A percentile compares a stretch with the other conserved stretches of the same genome.
Conservation (phyloP, 2,888 invertebrate species). For the Empis livida region DNA sequence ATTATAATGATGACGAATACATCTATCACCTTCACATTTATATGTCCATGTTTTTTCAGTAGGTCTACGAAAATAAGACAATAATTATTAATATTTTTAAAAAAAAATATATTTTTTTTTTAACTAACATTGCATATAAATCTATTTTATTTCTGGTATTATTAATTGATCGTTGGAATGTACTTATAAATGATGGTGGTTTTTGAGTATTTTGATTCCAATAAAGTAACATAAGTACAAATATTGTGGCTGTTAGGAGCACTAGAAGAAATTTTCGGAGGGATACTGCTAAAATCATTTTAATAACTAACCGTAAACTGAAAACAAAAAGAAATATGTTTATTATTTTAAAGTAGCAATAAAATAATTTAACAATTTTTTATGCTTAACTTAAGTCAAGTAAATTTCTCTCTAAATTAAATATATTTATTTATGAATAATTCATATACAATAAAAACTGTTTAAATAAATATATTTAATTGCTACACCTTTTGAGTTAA, state of each 20-base stretch:
- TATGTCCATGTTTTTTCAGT: constrained; percentile 56
- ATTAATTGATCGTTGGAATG: constrained; percentile 22
- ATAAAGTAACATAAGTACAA: constrained; percentile 45
- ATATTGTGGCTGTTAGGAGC: constrained; percentile 43
- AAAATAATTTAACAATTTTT: too few species aligned
- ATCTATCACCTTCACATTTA: constrained; percentile 55
- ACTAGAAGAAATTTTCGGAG: constrained; percentile 44
- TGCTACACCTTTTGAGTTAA: too few species aligned
- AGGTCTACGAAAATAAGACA: constrained; percentile 20
- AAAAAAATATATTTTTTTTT: background rate
- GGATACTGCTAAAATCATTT: constrained; percentile 36
- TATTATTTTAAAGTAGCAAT: too few species aligned
- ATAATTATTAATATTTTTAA: background rate
- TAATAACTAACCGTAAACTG: constrained; percentile 31
- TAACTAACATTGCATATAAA: background rate
- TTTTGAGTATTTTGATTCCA: constrained; percentile 45
- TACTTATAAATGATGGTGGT: constrained; percentile 32
- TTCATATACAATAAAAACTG: too few species aligned
- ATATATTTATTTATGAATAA: too few species aligned
- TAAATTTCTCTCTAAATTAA: too few species aligned
- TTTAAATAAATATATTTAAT: too few species aligned
- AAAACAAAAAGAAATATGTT: constrained; percentile 6
- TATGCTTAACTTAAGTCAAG: too few species aligned
- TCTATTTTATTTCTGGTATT: constrained; percentile 6
- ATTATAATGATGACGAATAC: constrained; percentile 44